Conservation (phyloP, 1,140 invertebrate genomes). For the Drosophila bocqueti region DNA sequence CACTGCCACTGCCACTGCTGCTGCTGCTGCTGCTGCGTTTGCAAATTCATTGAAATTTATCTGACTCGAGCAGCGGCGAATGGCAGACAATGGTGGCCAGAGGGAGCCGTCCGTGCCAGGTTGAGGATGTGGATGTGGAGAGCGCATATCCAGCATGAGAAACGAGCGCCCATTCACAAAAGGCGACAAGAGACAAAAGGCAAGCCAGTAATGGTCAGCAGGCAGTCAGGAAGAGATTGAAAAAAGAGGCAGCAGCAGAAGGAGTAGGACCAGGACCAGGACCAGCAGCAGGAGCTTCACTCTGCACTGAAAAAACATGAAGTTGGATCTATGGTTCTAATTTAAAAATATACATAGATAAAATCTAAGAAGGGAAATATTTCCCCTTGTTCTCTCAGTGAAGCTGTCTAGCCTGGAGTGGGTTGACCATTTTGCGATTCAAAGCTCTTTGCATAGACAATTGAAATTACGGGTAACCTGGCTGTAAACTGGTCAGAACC, state of each 20-base stretch:
- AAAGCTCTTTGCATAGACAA: conserved; percentile 78
- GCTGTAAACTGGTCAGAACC: background rate
- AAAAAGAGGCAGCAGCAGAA: conserved; percentile 3
- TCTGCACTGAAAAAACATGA: background rate
- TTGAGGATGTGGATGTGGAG: background rate
- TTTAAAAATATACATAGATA: too few relatives aligned
- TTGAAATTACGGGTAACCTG: conserved; percentile 67
- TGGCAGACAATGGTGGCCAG: conserved; percentile 37
- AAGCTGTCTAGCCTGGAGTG: background rate
- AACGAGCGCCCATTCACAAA: conserved; percentile 45
- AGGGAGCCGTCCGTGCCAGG: background rate
- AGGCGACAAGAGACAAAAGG: conserved; percentile 67
- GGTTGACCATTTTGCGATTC: conserved; percentile 73
- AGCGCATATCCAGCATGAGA: conserved; percentile 19
- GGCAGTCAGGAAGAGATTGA: conserved; percentile 27
- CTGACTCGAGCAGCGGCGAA: conserved; percentile 47
- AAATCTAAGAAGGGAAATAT: too few relatives aligned
- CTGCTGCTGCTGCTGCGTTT: conserved; percentile 56
- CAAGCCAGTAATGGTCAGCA: conserved; percentile 46
- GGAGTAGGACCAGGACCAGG: background rate
- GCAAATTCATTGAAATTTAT: conserved; percentile 82
- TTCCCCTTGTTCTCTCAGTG: background rate
- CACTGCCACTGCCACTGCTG: conserved; percentile 13
- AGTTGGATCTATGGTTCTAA: background rate
- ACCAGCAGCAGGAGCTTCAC: background rate